Conservation (phyloP, 2,888 invertebrate genomes). For the Hydropsyche betteni region DNA sequence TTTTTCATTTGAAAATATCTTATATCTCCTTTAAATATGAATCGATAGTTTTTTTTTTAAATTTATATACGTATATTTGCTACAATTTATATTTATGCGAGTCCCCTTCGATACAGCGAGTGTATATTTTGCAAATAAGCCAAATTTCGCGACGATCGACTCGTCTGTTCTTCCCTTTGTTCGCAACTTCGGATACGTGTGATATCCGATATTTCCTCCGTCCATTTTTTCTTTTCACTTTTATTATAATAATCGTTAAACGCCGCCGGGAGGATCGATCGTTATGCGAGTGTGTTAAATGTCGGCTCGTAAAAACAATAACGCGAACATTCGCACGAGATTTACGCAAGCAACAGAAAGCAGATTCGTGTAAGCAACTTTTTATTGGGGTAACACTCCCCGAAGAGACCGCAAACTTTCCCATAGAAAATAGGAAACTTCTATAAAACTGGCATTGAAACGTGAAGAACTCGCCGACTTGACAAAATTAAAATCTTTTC, state of each 20-base stretch:
- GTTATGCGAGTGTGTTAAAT: no score
- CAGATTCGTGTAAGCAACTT: conserved; percentile 26
- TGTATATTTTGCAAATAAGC: conserved; percentile 2
- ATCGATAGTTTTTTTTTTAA: not conserved
- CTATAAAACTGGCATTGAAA: not conserved
- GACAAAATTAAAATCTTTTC: no score
- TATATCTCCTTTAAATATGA: not conserved
- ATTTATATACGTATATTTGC: not conserved
- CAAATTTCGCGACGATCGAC: not conserved
- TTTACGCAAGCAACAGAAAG: conserved; percentile 21
- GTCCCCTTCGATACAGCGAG: not conserved
- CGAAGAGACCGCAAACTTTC: conserved; percentile 24
- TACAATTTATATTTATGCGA: not conserved
- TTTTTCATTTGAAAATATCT: not conserved
- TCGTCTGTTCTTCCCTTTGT: not conserved
- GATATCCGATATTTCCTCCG: not conserved
- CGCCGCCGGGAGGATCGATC: no score
- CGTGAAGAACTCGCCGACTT: not conserved
- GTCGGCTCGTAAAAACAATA: no score
- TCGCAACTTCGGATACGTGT: not conserved
- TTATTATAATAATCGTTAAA: no score
- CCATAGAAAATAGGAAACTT: conserved; percentile 20
- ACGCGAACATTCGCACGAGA: no score
- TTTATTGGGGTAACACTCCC: conserved; percentile 20
- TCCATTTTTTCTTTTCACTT: no score